Conservation (phyloP, 2,113 vertebrate species). For the Taxidea taxus region DNA sequence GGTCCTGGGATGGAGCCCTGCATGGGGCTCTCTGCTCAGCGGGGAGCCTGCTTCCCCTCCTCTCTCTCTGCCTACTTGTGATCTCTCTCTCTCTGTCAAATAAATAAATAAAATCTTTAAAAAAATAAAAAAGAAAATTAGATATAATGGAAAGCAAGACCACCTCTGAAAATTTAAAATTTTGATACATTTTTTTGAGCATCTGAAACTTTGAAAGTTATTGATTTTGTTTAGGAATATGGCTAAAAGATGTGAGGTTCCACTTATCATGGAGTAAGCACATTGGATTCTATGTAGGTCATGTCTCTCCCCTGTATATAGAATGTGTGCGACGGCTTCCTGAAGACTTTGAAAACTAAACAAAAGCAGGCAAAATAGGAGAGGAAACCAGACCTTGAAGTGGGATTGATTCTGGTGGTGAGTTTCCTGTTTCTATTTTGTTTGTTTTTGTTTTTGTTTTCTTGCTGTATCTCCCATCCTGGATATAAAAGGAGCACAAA, state of each 20-base stretch:
- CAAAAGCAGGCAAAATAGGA: not conserved
- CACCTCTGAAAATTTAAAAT: not conserved
- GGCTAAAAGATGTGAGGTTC: not conserved
- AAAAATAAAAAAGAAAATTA: not conserved
- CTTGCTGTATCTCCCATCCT: not conserved
- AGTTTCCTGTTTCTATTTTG: not conserved
- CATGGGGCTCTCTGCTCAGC: too few species aligned
- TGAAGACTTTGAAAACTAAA: not conserved
- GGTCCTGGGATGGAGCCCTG: too few species aligned
- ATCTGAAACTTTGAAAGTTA: not conserved
- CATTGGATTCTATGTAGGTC: not conserved
- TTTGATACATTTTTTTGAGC: not conserved
- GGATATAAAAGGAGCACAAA: not conserved
- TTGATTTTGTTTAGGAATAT: not conserved
- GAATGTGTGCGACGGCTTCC: not conserved
- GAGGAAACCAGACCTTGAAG: not conserved
- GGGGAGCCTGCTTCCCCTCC: too few species aligned
- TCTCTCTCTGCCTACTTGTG: too few species aligned
- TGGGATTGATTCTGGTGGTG: not conserved
- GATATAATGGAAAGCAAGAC: not conserved
- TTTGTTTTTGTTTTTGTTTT: not conserved
- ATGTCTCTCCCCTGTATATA: not conserved
- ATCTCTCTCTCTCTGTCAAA: too few species aligned
- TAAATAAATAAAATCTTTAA: too few species aligned
- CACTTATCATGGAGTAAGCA: not conserved